Conservation (phyloP, 1,140 invertebrate genomes). For the Acromyrmex heyeri region DNA sequence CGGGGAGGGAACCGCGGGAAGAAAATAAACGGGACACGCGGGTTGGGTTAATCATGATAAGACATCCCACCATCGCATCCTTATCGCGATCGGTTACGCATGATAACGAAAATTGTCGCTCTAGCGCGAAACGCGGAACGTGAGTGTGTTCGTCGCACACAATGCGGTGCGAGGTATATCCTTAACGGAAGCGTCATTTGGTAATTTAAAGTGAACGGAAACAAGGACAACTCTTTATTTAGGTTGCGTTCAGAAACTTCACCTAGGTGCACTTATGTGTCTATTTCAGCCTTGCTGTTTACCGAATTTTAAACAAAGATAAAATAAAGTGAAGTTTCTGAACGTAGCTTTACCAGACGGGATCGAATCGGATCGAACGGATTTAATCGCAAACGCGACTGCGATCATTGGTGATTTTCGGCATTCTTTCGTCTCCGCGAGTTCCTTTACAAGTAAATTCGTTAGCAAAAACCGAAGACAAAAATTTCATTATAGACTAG, state of each 20-base stretch:
- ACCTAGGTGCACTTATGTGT: no score
- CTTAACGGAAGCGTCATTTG: slow-evolving; percentile 2
- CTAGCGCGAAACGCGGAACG: background rate
- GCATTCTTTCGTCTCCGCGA: background rate
- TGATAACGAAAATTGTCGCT: slow-evolving; percentile 66
- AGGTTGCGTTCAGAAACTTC: no score
- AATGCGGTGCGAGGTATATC: background rate
- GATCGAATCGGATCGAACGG: background rate
- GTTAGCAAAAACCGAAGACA: slow-evolving; percentile 22
- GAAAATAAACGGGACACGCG: slow-evolving; percentile 61
- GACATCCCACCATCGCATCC: background rate
- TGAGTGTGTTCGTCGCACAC: background rate
- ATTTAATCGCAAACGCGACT: slow-evolving; percentile 34
- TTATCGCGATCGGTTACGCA: slow-evolving; percentile 52
- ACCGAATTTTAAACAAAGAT: no score
- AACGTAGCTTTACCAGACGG: background rate
- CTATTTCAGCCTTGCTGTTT: no score
- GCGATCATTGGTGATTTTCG: background rate
- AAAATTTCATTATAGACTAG: slow-evolving; percentile 62
- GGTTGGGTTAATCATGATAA: slow-evolving; percentile 63
- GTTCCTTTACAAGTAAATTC: slow-evolving; percentile 40
- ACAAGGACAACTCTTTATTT: background rate
- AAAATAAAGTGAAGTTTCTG: no score
- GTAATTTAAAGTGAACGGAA: background rate
- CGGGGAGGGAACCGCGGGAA: slow-evolving; percentile 45